Evolutionary conservation across 2,888 invertebrate species (phyloP).

Genomic region (Yponomeuta plumbellus): DNA sequence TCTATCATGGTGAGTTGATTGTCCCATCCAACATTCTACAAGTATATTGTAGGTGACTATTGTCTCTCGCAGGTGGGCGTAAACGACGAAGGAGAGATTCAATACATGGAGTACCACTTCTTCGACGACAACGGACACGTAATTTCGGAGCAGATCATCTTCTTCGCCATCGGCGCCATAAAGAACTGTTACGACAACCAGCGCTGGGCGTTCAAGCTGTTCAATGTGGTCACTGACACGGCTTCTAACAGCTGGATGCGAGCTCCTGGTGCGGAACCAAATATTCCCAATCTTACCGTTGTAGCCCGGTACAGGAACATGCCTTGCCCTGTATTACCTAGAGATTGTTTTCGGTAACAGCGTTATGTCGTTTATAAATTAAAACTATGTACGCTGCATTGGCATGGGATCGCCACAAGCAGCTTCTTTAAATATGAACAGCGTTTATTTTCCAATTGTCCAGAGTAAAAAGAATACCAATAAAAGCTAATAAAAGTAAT

Average conservation of each 20-base stretch:
- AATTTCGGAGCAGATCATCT: slow-evolving; percentile 68
- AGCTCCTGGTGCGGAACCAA: slow-evolving; percentile 77
- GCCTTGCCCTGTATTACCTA: not conserved
- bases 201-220: slow-evolving; percentile 50
- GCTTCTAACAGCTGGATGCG: slow-evolving; percentile 79
- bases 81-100: slow-evolving; percentile 79
- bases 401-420: no score
- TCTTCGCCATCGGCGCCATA: slow-evolving; percentile 41
- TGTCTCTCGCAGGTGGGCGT: slow-evolving; percentile 58
- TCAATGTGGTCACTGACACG: slow-evolving; percentile 77
- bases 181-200: slow-evolving; percentile 79
- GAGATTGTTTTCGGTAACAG: not conserved
- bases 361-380: no score
- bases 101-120: slow-evolving; percentile 75
- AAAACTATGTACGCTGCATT: no score
- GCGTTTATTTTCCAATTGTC: no score
- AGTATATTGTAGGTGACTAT: not conserved
- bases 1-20: not conserved
- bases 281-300: not conserved
- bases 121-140: slow-evolving; percentile 75
- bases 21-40: no score
- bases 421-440: no score
- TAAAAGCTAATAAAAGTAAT: no score
- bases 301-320: not conserved
- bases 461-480: no score